phyloP scores from a whole-genome alignment of 2,888 invertebrate species.

The Helicoverpa assulta region DNA sequence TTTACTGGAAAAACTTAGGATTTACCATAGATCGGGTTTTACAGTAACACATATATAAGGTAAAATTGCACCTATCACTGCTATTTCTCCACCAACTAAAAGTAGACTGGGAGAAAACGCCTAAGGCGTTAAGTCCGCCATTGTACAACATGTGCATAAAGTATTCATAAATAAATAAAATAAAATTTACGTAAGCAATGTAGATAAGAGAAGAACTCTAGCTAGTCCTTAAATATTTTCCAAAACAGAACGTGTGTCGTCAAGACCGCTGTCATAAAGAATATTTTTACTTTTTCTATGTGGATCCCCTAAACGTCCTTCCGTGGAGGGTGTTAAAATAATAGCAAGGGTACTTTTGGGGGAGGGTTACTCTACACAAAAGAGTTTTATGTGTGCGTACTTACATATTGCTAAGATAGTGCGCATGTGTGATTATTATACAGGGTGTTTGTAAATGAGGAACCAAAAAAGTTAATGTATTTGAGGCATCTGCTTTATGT shows the following conservation, averaged over 20 bases:
- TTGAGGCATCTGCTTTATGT: no score
- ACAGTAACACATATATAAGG: no score
- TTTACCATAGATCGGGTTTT: no score
- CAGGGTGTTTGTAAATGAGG: constrained; percentile 15
- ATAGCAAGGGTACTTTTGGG: constrained; percentile 70
- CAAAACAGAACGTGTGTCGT: neutral
- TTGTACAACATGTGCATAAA: no score
- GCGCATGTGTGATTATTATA: constrained; percentile 14
- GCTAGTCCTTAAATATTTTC: neutral
- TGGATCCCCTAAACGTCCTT: constrained; percentile 53
- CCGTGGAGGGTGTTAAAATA: constrained; percentile 76
- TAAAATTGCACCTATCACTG: no score
- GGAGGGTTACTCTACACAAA: constrained; percentile 59
- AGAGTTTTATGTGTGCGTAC: constrained; percentile 31
- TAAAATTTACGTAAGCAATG: no score
- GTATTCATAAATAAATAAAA: no score
- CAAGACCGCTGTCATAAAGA: constrained; percentile 16
- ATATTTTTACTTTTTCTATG: constrained; percentile 28
- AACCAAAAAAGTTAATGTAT: neutral
- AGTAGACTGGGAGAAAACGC: no score
- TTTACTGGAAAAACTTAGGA: no score
- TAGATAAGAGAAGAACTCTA: no score
- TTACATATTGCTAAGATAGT: neutral
- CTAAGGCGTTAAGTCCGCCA: no score
- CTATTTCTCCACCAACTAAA: no score